A percentile compares a stretch with the other conserved stretches of the same genome.
These are phyloP conservation scores for Pelobates fuscus DNA, from an alignment of 2,113 vertebrate genomes.

Conservation along the genomic window DNA sequence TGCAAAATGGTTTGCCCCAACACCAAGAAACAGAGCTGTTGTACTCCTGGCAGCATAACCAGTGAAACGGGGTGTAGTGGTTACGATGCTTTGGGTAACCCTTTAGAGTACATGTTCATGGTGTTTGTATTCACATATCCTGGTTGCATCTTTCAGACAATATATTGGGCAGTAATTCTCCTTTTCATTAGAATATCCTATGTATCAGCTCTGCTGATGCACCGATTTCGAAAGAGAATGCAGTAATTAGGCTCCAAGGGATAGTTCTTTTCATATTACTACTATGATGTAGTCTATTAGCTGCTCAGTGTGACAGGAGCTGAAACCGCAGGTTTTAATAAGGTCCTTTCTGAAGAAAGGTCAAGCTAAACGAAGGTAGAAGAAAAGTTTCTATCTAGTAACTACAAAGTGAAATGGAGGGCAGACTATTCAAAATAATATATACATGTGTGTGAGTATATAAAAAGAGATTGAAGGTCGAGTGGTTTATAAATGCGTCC, in stretches of 20 bases:
- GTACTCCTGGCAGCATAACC: no score
- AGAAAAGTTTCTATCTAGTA: constrained; percentile 62
- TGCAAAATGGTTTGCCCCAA: no score
- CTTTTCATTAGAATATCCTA: constrained; percentile 37
- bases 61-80: no score
- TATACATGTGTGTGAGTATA: no score
- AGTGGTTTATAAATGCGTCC: no score
- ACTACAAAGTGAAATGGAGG: constrained; percentile 49
- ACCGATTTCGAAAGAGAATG: constrained; percentile 57
- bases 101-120: no score
- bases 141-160: constrained; percentile 18
- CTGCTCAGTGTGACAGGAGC: constrained; percentile 63
- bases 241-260: constrained; percentile 60
- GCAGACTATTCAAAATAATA: no score
- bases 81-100: no score
- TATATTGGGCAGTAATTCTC: constrained; percentile 1
- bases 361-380: constrained; percentile 57
- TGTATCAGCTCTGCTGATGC: constrained; percentile 31
- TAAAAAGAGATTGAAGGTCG: no score
- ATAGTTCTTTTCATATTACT: constrained; percentile 62
- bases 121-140: no score
- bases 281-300: constrained; percentile 67
- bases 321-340: constrained; percentile 66
- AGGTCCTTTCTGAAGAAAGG: constrained; percentile 63
- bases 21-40: no score